These are phyloP conservation scores for Geothlypis trichas DNA, from an alignment of 2,113 vertebrate species.

Conservation along the genomic window DNA sequence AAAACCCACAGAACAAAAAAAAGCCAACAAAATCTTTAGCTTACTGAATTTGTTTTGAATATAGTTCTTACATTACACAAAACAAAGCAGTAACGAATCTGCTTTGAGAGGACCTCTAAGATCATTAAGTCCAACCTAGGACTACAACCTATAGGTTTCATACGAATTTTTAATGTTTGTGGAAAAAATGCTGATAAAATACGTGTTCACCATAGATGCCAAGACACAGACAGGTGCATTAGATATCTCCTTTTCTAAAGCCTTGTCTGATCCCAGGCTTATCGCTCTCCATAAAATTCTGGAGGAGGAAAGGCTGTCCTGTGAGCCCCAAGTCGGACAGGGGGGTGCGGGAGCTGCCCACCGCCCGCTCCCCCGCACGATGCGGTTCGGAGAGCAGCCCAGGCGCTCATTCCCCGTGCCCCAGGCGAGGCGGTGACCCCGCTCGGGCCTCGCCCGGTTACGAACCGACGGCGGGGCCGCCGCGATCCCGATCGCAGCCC, in stretches of 20 bases:
- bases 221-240: background rate
- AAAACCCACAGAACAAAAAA: background rate
- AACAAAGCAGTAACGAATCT: background rate
- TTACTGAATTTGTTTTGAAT: background rate
- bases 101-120: background rate
- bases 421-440: background rate
- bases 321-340: fast-evolving
- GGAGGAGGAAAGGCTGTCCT: background rate
- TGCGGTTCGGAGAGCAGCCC: background rate
- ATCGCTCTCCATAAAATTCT: background rate
- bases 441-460: background rate
- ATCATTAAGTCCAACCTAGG: background rate
- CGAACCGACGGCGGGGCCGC: fast-evolving
- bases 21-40: background rate
- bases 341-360: background rate
- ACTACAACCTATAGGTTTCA: background rate
- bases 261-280: background rate
- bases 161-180: background rate
- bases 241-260: background rate
- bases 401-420: background rate
- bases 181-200: background rate
- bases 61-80: background rate
- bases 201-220: fast-evolving
- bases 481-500: fast-evolving
- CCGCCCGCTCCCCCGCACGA: background rate